A percentile compares a stretch with the other conserved stretches of the same genome.
Evolutionary conservation across 2,888 invertebrate genomes (phyloP).

Genomic region (Netelia virgata): DNA sequence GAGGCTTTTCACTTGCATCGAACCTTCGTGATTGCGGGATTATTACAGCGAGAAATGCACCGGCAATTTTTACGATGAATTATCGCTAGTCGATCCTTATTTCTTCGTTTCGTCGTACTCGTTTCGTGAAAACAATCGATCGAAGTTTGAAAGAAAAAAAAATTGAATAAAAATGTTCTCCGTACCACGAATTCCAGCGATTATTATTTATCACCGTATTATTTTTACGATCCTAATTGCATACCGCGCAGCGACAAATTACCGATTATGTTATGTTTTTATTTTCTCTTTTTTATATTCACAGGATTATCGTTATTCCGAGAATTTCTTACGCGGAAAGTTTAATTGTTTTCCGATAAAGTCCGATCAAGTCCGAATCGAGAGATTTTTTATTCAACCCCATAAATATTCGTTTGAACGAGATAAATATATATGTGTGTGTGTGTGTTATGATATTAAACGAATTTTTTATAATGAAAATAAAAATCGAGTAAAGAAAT

Average conservation of each 20-base stretch:
- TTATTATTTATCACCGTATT: conserved; percentile 19
- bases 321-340: too few relatives aligned
- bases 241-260: background rate
- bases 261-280: conserved; percentile 7
- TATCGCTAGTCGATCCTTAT: background rate
- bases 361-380: too few relatives aligned
- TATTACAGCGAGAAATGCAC: background rate
- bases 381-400: too few relatives aligned
- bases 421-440: background rate
- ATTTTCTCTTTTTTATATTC: too few relatives aligned
- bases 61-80: background rate
- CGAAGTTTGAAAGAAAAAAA: background rate
- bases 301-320: too few relatives aligned
- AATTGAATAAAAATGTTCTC: conserved; percentile 13
- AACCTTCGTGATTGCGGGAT: background rate
- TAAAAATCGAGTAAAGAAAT: background rate
- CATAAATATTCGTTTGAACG: too few relatives aligned
- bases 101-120: background rate
- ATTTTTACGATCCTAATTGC: background rate
- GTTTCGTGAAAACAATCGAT: background rate
- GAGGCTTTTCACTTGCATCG: background rate
- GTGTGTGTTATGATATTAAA: background rate
- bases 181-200: conserved; percentile 10
- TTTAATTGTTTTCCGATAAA: too few relatives aligned
- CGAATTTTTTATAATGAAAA: background rate